phyloP scores from a whole-genome alignment of 2,888 invertebrate genomes.

The Bibio marci region DNA sequence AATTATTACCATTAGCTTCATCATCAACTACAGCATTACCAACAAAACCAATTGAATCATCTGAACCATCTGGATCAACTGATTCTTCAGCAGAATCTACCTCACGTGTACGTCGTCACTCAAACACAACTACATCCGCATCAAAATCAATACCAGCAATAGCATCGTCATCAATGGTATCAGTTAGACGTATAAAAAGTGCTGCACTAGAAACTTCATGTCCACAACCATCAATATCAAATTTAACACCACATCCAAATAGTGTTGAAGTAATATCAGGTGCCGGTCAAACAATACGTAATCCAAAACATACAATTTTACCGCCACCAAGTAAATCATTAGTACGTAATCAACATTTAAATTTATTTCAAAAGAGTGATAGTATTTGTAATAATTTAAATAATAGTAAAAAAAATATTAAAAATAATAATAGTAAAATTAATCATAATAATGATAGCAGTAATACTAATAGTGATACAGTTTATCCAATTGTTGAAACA shows the following conservation, averaged over 20 bases:
- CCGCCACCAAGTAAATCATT: constrained; percentile 54
- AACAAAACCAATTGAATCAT: neutral
- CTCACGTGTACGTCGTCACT: constrained; percentile 24
- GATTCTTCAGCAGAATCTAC: constrained; percentile 8
- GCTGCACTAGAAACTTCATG: constrained; percentile 54
- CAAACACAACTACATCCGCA: constrained; percentile 27
- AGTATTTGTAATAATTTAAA: constrained; percentile 15
- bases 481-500: constrained; percentile 73
- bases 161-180: constrained; percentile 4
- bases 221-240: constrained; percentile 47
- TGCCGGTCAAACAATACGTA: constrained; percentile 42
- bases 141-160: neutral
- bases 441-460: neutral
- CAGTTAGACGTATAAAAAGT: constrained; percentile 48
- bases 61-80: neutral
- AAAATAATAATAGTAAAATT: constrained; percentile 46
- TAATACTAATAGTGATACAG: constrained; percentile 45
- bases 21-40: constrained; percentile 1
- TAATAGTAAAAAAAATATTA: neutral
- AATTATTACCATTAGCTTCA: constrained; percentile 10
- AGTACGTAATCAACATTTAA: constrained; percentile 51
- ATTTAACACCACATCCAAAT: constrained; percentile 64
- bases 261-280: constrained; percentile 57
- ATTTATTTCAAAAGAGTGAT: constrained; percentile 40
- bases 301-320: constrained; percentile 42